Evolutionary conservation across 2,888 invertebrate genomes (phyloP).

Genomic region (Hyposoter didymator): DNA sequence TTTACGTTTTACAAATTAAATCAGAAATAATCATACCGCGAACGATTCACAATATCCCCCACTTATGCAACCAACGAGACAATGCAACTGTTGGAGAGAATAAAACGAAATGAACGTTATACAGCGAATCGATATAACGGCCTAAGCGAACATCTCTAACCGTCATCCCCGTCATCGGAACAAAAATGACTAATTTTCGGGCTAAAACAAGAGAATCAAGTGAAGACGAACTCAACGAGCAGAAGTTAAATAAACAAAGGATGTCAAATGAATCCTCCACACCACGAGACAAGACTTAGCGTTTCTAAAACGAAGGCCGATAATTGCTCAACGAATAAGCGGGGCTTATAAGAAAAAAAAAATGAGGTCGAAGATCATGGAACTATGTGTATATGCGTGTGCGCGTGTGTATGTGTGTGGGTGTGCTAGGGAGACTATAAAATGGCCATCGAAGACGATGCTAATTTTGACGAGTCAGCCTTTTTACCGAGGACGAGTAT

Average conservation of each 20-base stretch:
- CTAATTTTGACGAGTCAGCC: conserved; percentile 64
- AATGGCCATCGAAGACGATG: conserved; percentile 41
- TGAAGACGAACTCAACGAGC: background rate
- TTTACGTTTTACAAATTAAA: conserved; percentile 56
- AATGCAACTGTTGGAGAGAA: background rate
- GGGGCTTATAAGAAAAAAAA: conserved; percentile 38
- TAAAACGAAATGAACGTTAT: conserved; percentile 46
- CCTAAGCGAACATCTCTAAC: conserved; percentile 40
- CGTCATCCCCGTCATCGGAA: background rate
- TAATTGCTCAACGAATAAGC: conserved; percentile 65
- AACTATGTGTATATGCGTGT: background rate
- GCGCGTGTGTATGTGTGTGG: background rate
- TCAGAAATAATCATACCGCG: background rate
- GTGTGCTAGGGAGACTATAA: background rate
- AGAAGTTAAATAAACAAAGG: background rate
- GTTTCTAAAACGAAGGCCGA: conserved; percentile 41
- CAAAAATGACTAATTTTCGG: conserved; percentile 13
- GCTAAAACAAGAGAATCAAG: conserved; percentile 5
- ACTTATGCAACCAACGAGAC: background rate
- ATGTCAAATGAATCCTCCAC: background rate
- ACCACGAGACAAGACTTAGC: conserved; percentile 29
- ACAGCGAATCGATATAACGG: conserved; percentile 65
- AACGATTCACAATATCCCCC: background rate
- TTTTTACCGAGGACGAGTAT: conserved; percentile 51
- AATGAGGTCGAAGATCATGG: conserved; percentile 11